Conservation (phyloP, 2,797 vertebrate species). For the Coreius guichenoti region DNA sequence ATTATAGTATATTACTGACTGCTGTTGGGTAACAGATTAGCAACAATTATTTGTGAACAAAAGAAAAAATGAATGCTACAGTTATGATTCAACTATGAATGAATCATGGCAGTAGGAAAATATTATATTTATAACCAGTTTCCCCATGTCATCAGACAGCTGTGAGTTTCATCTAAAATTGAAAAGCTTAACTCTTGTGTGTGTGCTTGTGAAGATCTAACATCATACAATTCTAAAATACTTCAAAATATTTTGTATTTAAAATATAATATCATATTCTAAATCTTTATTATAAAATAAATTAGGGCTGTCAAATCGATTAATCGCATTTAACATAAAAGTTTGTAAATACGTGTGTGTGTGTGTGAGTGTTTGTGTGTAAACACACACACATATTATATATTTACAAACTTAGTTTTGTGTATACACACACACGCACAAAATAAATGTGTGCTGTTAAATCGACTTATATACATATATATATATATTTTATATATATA, state of each 20-base stretch:
- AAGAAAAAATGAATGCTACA: neutral
- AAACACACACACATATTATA: no score
- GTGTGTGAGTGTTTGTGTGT: no score
- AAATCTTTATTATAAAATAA: neutral
- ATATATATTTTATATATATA: no score
- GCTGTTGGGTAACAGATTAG: neutral
- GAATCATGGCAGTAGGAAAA: conserved; percentile 12
- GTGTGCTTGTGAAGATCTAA: neutral
- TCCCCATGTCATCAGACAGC: conserved; percentile 16
- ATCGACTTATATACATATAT: no score
- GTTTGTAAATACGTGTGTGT: no score
- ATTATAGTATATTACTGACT: neutral
- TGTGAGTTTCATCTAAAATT: neutral
- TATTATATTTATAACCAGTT: conserved; percentile 18
- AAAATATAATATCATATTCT: neutral
- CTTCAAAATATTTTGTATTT: neutral
- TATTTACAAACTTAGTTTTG: no score
- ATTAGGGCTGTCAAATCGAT: no score
- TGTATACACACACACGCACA: no score
- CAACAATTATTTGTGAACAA: neutral
- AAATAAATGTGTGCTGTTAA: no score
- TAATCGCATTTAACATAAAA: no score
- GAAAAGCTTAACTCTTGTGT: neutral
- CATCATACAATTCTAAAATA: neutral
- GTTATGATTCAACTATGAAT: neutral